These are phyloP conservation scores for Drosophila micromelanica DNA, from an alignment of 1,140 invertebrate species.

Conservation along the genomic window DNA sequence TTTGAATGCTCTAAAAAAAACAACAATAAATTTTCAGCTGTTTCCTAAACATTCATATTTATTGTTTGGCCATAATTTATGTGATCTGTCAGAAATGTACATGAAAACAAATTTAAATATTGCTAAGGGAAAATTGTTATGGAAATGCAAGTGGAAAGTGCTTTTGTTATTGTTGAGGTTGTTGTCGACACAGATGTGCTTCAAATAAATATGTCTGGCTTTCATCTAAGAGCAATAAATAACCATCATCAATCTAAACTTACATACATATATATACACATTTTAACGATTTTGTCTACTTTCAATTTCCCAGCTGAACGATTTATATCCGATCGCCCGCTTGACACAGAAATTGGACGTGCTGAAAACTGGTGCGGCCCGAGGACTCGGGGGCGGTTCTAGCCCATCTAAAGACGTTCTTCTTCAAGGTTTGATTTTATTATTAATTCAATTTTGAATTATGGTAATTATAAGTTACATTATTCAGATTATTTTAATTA, in stretches of 20 bases:
- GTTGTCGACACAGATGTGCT: slow-evolving; percentile 53
- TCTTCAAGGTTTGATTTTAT: too few species aligned
- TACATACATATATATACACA: slow-evolving; percentile 7
- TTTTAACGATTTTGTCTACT: slow-evolving; percentile 62
- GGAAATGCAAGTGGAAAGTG: slow-evolving; percentile 58
- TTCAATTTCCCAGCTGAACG: slow-evolving; percentile 71
- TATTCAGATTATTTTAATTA: slow-evolving; percentile 1
- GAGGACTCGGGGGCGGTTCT: slow-evolving; percentile 66
- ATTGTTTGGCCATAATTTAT: slow-evolving; percentile 53
- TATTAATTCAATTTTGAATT: too few species aligned
- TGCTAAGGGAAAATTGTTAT: slow-evolving; percentile 38
- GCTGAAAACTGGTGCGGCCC: slow-evolving; percentile 61
- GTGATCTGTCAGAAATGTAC: slow-evolving; percentile 54
- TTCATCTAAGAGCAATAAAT: slow-evolving; percentile 79
- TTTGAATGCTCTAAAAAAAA: too few species aligned
- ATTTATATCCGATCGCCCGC: slow-evolving; percentile 78
- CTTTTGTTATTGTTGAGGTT: slow-evolving; percentile 23
- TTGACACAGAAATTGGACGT: slow-evolving; percentile 79
- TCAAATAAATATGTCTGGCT: slow-evolving; percentile 67
- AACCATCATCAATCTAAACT: slow-evolving; percentile 47
- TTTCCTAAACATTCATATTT: background rate
- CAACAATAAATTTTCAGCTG: background rate
- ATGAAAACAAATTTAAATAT: slow-evolving; percentile 53
- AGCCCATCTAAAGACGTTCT: slow-evolving; percentile 84
- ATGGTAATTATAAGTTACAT: too few species aligned